phyloP scores from a whole-genome alignment of 2,888 invertebrate genomes.

The Hydrotaea cyrtoneurina region DNA sequence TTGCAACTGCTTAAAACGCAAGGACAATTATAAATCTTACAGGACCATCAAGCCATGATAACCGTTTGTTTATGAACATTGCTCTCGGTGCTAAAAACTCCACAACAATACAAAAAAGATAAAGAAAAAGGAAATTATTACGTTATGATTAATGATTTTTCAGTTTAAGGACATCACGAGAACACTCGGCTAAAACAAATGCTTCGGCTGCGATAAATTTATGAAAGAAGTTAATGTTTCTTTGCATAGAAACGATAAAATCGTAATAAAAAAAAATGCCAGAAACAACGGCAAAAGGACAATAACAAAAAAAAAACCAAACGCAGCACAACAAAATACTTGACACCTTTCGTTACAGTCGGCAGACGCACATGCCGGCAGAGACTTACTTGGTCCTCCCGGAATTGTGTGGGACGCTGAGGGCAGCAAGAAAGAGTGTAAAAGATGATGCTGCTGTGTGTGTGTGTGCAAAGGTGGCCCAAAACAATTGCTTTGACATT shows the following conservation, averaged over 20 bases:
- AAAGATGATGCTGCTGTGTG: too few species aligned
- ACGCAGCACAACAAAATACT: constrained; percentile 56
- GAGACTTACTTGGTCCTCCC: not conserved
- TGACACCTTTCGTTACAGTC: constrained; percentile 66
- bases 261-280: too few species aligned
- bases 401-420: not conserved
- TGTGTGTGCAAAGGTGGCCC: constrained; percentile 35
- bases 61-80: constrained; percentile 24
- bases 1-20: constrained; percentile 42
- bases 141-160: constrained; percentile 60
- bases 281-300: constrained; percentile 15
- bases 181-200: constrained; percentile 40
- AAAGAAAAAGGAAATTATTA: constrained; percentile 21
- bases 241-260: too few species aligned
- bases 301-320: constrained; percentile 24
- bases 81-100: constrained; percentile 3
- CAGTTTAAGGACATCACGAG: constrained; percentile 29
- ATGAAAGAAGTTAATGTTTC: constrained; percentile 42
- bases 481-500: constrained; percentile 57
- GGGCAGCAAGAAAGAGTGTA: too few species aligned
- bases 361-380: constrained; percentile 4
- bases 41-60: constrained; percentile 34
- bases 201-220: too few species aligned
- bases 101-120: constrained; percentile 30
- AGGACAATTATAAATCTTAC: not conserved